phyloP scores from a whole-genome alignment of 1,140 invertebrate species.

The Drosophila neocordata region DNA sequence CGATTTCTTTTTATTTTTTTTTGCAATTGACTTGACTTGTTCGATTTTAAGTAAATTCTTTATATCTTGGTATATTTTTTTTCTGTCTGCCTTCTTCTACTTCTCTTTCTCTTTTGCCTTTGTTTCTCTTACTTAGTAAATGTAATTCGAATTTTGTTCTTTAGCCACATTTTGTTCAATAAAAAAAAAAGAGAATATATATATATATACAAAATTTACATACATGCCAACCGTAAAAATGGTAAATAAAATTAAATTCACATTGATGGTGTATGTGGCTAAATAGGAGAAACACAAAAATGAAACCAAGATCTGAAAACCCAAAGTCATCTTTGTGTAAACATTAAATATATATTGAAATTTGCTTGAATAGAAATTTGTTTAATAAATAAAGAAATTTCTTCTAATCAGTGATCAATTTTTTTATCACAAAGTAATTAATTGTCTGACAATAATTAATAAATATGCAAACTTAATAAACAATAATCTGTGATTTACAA shows the following conservation, averaged over 20 bases:
- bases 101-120: conserved; percentile 8
- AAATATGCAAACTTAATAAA: no score
- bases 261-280: not conserved
- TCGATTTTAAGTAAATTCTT: conserved; percentile 2
- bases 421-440: no score
- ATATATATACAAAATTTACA: not conserved
- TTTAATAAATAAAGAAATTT: no score
- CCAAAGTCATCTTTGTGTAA: no score
- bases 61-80: not conserved
- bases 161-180: conserved; percentile 11
- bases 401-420: no score
- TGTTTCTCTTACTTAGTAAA: conserved; percentile 11
- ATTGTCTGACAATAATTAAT: no score
- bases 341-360: no score
- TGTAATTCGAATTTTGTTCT: conserved; percentile 21
- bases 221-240: conserved; percentile 3
- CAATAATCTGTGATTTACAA: no score
- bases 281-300: not conserved
- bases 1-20: conserved; percentile 5
- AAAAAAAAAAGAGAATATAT: not conserved
- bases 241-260: not conserved
- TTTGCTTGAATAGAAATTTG: no score
- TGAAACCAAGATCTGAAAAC: no score
- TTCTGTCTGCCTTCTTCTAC: not conserved
- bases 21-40: not conserved